Conservation (phyloP, 2,113 vertebrate species). For the Meles meles region DNA sequence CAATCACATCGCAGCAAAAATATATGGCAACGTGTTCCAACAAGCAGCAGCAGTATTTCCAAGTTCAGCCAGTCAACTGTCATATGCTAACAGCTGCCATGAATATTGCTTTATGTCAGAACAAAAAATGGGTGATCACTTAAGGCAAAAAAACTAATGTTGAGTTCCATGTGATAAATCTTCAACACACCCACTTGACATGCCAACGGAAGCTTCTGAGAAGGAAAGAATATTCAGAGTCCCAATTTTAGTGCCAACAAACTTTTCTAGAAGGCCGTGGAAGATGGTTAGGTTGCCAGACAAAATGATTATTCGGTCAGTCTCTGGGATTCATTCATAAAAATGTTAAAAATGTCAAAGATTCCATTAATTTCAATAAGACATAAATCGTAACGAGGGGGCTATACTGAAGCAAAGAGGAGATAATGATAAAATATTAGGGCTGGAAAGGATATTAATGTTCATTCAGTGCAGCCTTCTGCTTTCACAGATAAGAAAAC, state of each 20-base stretch:
- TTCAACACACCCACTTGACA: not conserved
- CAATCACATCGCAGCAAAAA: not conserved
- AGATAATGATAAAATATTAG: not conserved
- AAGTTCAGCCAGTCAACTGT: conserved; percentile 47
- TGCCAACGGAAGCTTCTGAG: not conserved
- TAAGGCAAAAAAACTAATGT: conserved; percentile 3
- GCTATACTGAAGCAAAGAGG: not conserved
- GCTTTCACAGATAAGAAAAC: not conserved
- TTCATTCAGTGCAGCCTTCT: not conserved
- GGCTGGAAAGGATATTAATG: not conserved
- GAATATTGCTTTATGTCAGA: conserved; percentile 4
- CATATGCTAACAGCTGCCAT: conserved; percentile 25
- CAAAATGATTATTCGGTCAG: not conserved
- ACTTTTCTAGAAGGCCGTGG: not conserved
- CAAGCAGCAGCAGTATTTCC: not conserved
- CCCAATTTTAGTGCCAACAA: not conserved
- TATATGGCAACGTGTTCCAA: not conserved
- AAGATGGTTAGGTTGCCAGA: not conserved
- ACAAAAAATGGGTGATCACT: conserved; percentile 44
- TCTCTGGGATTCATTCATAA: not conserved
- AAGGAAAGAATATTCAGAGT: not conserved
- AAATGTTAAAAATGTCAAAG: not conserved
- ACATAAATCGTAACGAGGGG: not conserved
- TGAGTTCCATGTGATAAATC: not conserved
- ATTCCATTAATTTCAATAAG: not conserved